These are phyloP conservation scores for Apostichopus japonicus DNA, from an alignment of 35 echinoderm and acorn worm genomes.

Conservation along the genomic window DNA sequence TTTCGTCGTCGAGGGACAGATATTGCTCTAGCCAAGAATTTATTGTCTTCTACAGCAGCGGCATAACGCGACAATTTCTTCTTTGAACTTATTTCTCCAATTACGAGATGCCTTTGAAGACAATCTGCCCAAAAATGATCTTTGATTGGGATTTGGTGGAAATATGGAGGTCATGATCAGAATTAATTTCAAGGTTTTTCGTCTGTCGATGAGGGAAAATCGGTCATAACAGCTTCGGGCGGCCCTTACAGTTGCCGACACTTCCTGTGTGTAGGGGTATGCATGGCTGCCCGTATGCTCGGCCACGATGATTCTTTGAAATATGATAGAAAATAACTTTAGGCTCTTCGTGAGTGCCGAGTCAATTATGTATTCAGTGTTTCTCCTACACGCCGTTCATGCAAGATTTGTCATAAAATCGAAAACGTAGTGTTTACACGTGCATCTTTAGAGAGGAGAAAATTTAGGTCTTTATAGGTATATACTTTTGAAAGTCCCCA, in stretches of 20 bases:
- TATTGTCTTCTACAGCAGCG: too few species aligned
- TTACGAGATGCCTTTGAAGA: neutral
- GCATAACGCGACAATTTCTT: neutral
- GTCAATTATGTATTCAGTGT: constrained; percentile 32
- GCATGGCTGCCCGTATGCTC: constrained; percentile 28
- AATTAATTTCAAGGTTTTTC: constrained; percentile 23
- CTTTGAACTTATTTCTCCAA: neutral
- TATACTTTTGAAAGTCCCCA: too few species aligned
- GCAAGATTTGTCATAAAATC: constrained; percentile 7
- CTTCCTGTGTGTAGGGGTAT: constrained; percentile 22
- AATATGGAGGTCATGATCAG: neutral
- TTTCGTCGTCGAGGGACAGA: too few species aligned
- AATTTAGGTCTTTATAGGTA: neutral
- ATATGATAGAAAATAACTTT: constrained; percentile 1
- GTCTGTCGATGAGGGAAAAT: neutral
- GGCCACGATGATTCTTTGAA: neutral
- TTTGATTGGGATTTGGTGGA: neutral
- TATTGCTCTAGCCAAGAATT: too few species aligned
- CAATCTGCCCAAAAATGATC: neutral
- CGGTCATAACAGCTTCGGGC: constrained; percentile 37
- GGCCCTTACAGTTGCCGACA: neutral
- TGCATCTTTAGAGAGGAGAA: neutral
- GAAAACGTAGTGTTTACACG: neutral
- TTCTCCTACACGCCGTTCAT: neutral
- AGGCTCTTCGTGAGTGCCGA: constrained; percentile 22